These are phyloP conservation scores for Slavum lentiscoides DNA, from an alignment of 2,888 invertebrate genomes.

Conservation along the genomic window DNA sequence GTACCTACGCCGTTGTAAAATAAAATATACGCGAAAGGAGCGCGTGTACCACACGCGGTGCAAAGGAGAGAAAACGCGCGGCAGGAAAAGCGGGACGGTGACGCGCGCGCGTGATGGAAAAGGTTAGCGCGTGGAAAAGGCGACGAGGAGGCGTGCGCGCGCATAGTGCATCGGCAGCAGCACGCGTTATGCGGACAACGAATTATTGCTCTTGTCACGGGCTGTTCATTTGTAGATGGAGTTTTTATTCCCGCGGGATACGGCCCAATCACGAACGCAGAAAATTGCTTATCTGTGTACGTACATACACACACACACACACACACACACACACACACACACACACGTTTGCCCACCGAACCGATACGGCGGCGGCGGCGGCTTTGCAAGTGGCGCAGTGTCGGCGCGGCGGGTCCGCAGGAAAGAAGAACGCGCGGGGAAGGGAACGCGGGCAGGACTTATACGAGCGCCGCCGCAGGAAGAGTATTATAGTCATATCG, in stretches of 20 bases:
- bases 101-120: neutral
- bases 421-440: neutral
- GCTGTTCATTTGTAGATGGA: constrained; percentile 74
- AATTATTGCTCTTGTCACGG: constrained; percentile 73
- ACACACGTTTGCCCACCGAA: constrained; percentile 41
- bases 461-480: neutral
- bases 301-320: neutral
- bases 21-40: too few relatives aligned
- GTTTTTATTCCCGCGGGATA: constrained; percentile 69
- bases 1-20: too few relatives aligned
- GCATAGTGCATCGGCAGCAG: constrained; percentile 36
- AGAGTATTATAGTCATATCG: constrained; percentile 46
- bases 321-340: neutral
- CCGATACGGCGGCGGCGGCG: constrained; percentile 45
- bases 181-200: constrained; percentile 60
- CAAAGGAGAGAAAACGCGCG: too few relatives aligned
- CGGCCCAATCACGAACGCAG: constrained; percentile 72
- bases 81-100: neutral
- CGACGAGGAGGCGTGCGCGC: neutral
- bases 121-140: neutral
- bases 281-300: constrained; percentile 68
- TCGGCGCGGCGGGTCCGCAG: neutral
- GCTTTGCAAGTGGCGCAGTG: neutral
- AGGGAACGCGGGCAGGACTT: neutral
- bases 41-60: too few relatives aligned